phyloP scores from a whole-genome alignment of 2,888 invertebrate species.

The Leucophenga maculata region DNA sequence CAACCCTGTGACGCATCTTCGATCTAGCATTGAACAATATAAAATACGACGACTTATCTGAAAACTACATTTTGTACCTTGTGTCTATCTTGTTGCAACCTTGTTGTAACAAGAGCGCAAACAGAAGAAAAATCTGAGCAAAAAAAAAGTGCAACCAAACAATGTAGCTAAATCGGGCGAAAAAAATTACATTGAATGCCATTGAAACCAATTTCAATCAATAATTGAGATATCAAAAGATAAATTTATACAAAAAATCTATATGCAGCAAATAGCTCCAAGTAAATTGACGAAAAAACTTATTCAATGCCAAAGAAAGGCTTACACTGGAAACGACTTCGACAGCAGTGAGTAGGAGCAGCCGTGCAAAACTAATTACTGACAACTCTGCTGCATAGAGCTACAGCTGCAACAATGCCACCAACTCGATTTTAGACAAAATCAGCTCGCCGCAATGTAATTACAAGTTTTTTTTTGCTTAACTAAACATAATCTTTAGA shows the following conservation, averaged over 20 bases:
- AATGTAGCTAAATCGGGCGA: neutral
- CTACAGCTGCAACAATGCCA: too few relatives aligned
- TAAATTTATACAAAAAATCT: conserved; percentile 24
- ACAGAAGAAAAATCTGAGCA: conserved; percentile 14
- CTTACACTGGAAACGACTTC: neutral
- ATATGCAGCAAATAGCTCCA: conserved; percentile 1
- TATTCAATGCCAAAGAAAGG: too few relatives aligned
- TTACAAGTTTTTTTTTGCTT: too few relatives aligned
- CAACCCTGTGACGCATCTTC: too few relatives aligned
- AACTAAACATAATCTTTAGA: too few relatives aligned
- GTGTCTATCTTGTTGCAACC: too few relatives aligned
- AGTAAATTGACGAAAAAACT: neutral
- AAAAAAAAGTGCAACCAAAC: conserved; percentile 21
- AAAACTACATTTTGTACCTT: too few relatives aligned
- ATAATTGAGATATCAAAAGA: conserved; percentile 45
- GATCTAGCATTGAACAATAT: too few relatives aligned
- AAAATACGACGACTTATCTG: too few relatives aligned
- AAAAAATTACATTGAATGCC: conserved; percentile 20
- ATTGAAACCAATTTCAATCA: conserved; percentile 43
- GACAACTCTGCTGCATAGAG: conserved; percentile 29
- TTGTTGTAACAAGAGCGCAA: too few relatives aligned
- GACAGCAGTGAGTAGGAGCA: conserved; percentile 7
- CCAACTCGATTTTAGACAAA: too few relatives aligned
- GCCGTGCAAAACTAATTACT: conserved; percentile 48
- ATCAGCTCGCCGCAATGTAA: too few relatives aligned